Conservation (phyloP, 2,888 invertebrate species). For the Prosapia bicincta region DNA sequence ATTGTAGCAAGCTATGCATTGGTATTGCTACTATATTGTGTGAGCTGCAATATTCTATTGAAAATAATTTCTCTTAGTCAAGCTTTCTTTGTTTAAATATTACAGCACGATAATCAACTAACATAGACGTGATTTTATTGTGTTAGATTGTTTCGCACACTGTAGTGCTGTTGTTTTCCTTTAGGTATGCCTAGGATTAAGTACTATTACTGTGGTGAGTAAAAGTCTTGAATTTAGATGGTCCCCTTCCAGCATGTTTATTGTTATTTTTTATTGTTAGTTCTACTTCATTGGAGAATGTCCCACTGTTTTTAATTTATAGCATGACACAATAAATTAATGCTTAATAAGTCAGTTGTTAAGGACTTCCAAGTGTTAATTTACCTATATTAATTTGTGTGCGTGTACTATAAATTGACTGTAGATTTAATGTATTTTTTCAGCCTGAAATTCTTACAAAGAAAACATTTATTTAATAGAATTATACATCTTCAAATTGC, state of each 20-base stretch:
- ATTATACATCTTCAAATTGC: too few relatives aligned
- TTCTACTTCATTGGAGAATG: neutral
- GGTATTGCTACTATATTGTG: too few relatives aligned
- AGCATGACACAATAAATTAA: neutral
- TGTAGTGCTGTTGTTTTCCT: slow-evolving; percentile 35
- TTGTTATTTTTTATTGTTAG: neutral
- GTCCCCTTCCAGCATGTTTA: neutral
- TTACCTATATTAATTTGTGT: too few relatives aligned
- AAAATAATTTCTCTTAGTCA: too few relatives aligned
- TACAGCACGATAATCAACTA: neutral
- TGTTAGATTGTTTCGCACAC: neutral
- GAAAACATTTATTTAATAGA: too few relatives aligned
- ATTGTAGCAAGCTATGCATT: too few relatives aligned
- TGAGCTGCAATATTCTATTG: too few relatives aligned
- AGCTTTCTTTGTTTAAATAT: neutral
- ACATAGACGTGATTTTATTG: neutral
- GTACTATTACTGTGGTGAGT: slow-evolving; percentile 64
- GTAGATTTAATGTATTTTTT: too few relatives aligned
- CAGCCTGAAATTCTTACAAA: too few relatives aligned
- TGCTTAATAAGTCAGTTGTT: too few relatives aligned
- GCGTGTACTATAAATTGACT: too few relatives aligned
- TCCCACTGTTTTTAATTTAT: neutral
- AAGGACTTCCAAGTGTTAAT: too few relatives aligned
- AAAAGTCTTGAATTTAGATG: slow-evolving; percentile 14
- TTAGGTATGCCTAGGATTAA: slow-evolving; percentile 62